Conservation (phyloP, 2,113 vertebrate genomes). For the Verasper variegatus region DNA sequence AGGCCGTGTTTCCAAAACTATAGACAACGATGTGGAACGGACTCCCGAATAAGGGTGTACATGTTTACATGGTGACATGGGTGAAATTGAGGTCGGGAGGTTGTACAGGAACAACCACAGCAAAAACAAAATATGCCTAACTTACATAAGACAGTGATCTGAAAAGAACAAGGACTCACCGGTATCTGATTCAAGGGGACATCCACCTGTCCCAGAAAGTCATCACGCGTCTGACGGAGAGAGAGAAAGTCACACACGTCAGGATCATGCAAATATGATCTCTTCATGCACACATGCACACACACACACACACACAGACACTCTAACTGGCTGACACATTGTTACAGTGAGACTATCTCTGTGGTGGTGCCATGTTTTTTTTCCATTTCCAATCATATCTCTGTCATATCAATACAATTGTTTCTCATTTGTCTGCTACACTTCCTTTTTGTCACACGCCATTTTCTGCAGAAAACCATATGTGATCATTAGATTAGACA, state of each 20-base stretch:
- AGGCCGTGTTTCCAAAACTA: conserved; percentile 68
- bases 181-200: conserved; percentile 95
- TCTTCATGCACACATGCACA: background rate
- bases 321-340: too few relatives aligned
- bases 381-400: too few relatives aligned
- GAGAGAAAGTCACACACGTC: conserved; percentile 43
- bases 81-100: conserved; percentile 34
- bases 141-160: background rate
- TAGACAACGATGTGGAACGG: conserved; percentile 67
- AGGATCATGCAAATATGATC: conserved; percentile 14
- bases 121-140: conserved; percentile 5
- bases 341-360: too few relatives aligned
- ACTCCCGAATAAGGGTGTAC: conserved; percentile 42
- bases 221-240: conserved; percentile 91
- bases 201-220: conserved; percentile 98
- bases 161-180: conserved; percentile 81
- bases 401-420: too few relatives aligned
- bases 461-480: too few relatives aligned
- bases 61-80: conserved; percentile 48
- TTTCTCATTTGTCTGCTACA: too few relatives aligned
- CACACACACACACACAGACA: too few relatives aligned
- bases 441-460: too few relatives aligned
- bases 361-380: too few relatives aligned
- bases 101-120: conserved; percentile 4
- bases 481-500: background rate